A percentile compares a stretch with the other conserved stretches of the same genome.
These are phyloP conservation scores for Puma concolor DNA, from an alignment of 2,113 vertebrate genomes.

Conservation along the genomic window DNA sequence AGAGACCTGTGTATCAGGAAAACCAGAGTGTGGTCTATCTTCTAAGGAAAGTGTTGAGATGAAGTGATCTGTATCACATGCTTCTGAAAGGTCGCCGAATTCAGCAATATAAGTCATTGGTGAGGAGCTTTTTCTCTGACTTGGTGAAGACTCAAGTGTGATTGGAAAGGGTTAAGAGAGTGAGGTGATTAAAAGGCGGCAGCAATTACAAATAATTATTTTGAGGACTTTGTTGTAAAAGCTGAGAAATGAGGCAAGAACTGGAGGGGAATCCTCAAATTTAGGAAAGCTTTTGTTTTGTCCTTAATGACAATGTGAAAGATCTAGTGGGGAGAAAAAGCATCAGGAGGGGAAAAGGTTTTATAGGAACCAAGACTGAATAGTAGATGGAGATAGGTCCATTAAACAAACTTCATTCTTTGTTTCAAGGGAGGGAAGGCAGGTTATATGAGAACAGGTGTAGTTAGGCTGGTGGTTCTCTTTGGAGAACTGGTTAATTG, in stretches of 20 bases:
- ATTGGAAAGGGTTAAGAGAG: not conserved
- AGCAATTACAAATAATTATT: not conserved
- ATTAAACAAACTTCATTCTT: not conserved
- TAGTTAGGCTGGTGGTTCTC: not conserved
- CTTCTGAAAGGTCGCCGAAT: not conserved
- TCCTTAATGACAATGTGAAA: not conserved
- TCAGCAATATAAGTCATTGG: not conserved
- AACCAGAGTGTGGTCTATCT: not conserved
- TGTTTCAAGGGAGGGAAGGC: not conserved
- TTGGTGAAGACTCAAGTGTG: not conserved
- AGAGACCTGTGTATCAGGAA: not conserved
- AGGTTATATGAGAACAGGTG: not conserved
- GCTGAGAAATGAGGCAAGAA: not conserved
- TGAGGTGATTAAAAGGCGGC: not conserved
- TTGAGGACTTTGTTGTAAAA: not conserved
- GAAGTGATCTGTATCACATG: not conserved
- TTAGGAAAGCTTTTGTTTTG: not conserved
- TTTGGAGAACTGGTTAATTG: not conserved
- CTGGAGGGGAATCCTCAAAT: not conserved
- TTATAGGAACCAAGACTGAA: not conserved
- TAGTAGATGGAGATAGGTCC: not conserved
- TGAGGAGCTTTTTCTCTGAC: not conserved
- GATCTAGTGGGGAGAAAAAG: not conserved
- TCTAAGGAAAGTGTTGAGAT: not conserved
- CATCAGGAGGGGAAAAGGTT: not conserved